A percentile compares a stretch with the other conserved stretches of the same genome.
phyloP scores from a whole-genome alignment of 1,140 invertebrate species.

The Atta cephalotes region DNA sequence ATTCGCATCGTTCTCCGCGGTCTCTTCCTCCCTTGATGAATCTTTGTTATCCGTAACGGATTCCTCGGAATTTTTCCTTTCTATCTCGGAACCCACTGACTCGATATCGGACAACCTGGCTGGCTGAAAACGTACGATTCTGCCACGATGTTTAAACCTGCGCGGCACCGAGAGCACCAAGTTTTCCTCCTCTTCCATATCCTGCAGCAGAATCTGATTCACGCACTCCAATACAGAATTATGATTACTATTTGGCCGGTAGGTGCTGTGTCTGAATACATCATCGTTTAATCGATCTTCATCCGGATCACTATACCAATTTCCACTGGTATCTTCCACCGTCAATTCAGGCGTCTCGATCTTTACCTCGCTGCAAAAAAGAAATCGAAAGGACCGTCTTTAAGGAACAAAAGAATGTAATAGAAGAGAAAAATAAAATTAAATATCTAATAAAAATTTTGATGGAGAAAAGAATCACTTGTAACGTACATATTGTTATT shows the following conservation, averaged over 20 bases:
- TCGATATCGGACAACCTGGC: constrained; percentile 85
- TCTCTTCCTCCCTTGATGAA: constrained; percentile 66
- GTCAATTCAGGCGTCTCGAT: constrained; percentile 87
- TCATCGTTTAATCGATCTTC: constrained; percentile 88
- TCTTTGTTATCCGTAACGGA: constrained; percentile 39
- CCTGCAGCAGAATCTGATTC: constrained; percentile 90
- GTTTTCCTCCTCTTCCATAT: constrained; percentile 86
- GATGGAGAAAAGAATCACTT: background rate
- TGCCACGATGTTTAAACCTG: constrained; percentile 83
- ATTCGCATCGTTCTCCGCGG: constrained; percentile 30
- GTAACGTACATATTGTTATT: constrained; percentile 73
- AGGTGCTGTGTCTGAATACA: constrained; percentile 82
- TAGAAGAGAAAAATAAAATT: background rate
- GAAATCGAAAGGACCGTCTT: constrained; percentile 3
- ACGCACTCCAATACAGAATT: constrained; percentile 92
- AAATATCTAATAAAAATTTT: constrained; percentile 14
- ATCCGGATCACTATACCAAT: constrained; percentile 91
- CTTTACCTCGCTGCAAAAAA: constrained; percentile 79
- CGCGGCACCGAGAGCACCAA: constrained; percentile 80
- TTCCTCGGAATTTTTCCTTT: constrained; percentile 85
- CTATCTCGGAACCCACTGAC: constrained; percentile 85
- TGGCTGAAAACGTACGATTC: constrained; percentile 84
- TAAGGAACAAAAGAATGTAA: background rate
- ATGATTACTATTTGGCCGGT: constrained; percentile 87
- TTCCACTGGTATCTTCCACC: constrained; percentile 87